Evolutionary conservation across 1,140 invertebrate genomes (phyloP).

Genomic region (Drosophila subpulchrella): DNA sequence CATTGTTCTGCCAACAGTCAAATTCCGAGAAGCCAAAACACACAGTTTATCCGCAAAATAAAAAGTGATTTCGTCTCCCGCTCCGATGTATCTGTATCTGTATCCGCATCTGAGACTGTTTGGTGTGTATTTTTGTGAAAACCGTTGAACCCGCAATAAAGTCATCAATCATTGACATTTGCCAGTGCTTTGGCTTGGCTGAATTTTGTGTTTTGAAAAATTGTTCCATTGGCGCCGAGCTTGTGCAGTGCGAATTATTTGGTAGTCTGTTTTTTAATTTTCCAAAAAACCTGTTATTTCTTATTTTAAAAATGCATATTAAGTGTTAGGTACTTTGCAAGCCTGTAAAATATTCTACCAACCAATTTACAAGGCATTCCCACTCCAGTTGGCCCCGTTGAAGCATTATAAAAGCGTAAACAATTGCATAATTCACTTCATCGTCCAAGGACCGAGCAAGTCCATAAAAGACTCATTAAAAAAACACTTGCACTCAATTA

Average conservation of each 20-base stretch:
- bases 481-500: constrained; percentile 81
- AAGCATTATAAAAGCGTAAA: constrained; percentile 32
- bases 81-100: constrained; percentile 43
- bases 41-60: constrained; percentile 76
- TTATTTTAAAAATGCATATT: no score
- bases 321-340: no score
- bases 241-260: constrained; percentile 10
- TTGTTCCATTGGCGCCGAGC: constrained; percentile 71
- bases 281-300: no score
- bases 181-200: constrained; percentile 60
- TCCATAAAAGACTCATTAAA: constrained; percentile 80
- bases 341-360: not conserved
- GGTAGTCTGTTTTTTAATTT: not conserved
- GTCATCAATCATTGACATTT: constrained; percentile 84
- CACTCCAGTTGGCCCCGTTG: constrained; percentile 9
- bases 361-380: not conserved
- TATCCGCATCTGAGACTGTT: constrained; percentile 43
- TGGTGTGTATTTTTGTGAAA: constrained; percentile 66
- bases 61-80: constrained; percentile 73
- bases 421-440: constrained; percentile 49
- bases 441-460: constrained; percentile 38
- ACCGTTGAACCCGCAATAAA: constrained; percentile 83
- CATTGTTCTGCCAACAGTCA: constrained; percentile 60
- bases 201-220: constrained; percentile 64
- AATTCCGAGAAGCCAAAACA: constrained; percentile 75